Conservation (phyloP, 1,140 invertebrate genomes). For the Rhysida immarginata region DNA sequence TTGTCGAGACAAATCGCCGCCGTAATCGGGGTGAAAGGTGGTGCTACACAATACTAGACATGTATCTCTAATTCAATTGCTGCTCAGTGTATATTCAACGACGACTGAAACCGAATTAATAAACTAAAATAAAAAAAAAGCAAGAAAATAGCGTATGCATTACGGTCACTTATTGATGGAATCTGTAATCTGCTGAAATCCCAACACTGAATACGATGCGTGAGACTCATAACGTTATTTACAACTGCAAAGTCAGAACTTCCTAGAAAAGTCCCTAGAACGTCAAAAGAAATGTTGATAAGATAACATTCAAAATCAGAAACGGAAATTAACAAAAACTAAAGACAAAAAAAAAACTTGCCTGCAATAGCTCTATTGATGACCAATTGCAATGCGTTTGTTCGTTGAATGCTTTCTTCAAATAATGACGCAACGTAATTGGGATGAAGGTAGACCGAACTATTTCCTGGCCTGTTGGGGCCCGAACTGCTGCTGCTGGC, state of each 20-base stretch:
- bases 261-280: background rate
- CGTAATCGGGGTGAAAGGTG: too few species aligned
- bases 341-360: background rate
- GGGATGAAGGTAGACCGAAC: background rate
- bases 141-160: conserved; percentile 25
- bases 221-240: conserved; percentile 15
- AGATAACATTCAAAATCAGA: background rate
- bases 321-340: background rate
- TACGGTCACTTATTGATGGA: conserved; percentile 58
- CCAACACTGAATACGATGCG: conserved; percentile 67
- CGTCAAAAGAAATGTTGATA: background rate
- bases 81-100: too few species aligned
- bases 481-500: background rate
- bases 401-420: conserved; percentile 1
- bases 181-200: conserved; percentile 52
- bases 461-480: background rate
- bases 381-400: background rate
- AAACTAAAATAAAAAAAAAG: too few species aligned
- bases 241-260: conserved; percentile 3
- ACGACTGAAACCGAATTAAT: too few species aligned
- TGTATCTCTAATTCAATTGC: too few species aligned
- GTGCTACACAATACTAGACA: too few species aligned
- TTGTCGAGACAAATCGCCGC: too few species aligned
- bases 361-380: conserved; percentile 2
- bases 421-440: conserved; percentile 5